Evolutionary conservation across 2,113 vertebrate genomes (phyloP).

Genomic region (Meleagris gallopavo): DNA sequence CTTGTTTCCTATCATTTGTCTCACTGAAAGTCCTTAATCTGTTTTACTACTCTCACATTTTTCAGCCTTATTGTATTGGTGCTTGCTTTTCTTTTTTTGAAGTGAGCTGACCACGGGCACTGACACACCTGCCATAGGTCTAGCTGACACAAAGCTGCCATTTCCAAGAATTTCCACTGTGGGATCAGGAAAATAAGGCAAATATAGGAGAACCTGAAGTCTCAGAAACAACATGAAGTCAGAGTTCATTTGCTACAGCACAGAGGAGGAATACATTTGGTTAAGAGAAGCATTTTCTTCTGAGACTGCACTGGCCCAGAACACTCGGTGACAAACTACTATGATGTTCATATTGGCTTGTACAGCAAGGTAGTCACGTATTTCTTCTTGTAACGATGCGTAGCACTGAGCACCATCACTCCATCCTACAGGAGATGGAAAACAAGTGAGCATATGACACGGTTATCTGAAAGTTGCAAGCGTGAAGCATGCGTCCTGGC

Average conservation of each 20-base stretch:
- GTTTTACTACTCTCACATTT: background rate
- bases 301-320: slow-evolving; percentile 27
- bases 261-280: slow-evolving; percentile 45
- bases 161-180: slow-evolving; percentile 48
- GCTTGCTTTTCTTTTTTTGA: background rate
- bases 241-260: slow-evolving; percentile 42
- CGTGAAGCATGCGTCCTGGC: background rate
- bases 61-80: background rate
- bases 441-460: background rate
- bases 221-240: slow-evolving; percentile 54
- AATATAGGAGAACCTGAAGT: slow-evolving; percentile 38
- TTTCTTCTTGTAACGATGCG: slow-evolving; percentile 97
- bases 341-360: slow-evolving; percentile 88
- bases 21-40: background rate
- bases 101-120: background rate
- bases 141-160: slow-evolving; percentile 1
- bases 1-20: background rate
- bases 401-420: slow-evolving; percentile 98
- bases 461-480: background rate
- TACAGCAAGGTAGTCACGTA: slow-evolving; percentile 97
- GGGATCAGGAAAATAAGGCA: slow-evolving; percentile 41
- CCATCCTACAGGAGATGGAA: slow-evolving; percentile 85
- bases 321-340: background rate
- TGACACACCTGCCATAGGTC: background rate
- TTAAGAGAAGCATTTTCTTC: slow-evolving; percentile 1